These are phyloP conservation scores for Steinernema khuongi DNA, from an alignment of 1,140 invertebrate species.

Conservation along the genomic window DNA sequence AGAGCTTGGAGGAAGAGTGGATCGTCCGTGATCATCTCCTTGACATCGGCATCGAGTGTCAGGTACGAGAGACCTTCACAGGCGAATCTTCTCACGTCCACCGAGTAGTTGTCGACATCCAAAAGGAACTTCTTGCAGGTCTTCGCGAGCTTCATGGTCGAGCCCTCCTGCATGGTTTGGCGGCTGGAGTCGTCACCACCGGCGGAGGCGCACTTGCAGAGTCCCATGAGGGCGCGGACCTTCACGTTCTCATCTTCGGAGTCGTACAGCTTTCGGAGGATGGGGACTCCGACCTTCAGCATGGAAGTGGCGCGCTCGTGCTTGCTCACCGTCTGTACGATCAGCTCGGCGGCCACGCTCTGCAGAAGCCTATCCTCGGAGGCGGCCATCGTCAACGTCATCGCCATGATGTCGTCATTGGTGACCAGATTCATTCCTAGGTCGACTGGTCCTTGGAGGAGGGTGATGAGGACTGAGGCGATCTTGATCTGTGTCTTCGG, in stretches of 20 bases:
- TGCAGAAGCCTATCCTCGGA: constrained; percentile 66
- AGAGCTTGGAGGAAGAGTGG: constrained; percentile 73
- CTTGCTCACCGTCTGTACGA: constrained; percentile 76
- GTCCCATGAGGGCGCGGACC: constrained; percentile 67
- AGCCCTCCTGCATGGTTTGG: constrained; percentile 87
- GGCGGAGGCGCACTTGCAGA: constrained; percentile 91
- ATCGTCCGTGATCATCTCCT: constrained; percentile 89
- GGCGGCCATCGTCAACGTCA: constrained; percentile 92
- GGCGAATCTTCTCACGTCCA: constrained; percentile 63
- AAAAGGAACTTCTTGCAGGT: constrained; percentile 71
- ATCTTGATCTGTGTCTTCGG: constrained; percentile 63
- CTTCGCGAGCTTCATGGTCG: constrained; percentile 82
- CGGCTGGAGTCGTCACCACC: constrained; percentile 91
- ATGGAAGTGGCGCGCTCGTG: constrained; percentile 91
- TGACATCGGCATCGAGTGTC: constrained; percentile 94
- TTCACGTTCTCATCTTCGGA: constrained; percentile 83
- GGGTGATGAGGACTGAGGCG: constrained; percentile 78
- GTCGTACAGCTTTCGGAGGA: constrained; percentile 85
- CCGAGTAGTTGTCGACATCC: constrained; percentile 47
- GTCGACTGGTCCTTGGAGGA: constrained; percentile 84
- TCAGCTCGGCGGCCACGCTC: constrained; percentile 52
- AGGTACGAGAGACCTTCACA: constrained; percentile 94
- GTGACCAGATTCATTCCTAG: constrained; percentile 85
- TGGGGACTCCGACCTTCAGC: constrained; percentile 81
- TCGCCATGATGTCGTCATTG: constrained; percentile 85